A percentile compares a stretch with the other conserved stretches of the same genome.
Conservation (phyloP, 2,888 invertebrate species). For the Miltochrista miniata region DNA sequence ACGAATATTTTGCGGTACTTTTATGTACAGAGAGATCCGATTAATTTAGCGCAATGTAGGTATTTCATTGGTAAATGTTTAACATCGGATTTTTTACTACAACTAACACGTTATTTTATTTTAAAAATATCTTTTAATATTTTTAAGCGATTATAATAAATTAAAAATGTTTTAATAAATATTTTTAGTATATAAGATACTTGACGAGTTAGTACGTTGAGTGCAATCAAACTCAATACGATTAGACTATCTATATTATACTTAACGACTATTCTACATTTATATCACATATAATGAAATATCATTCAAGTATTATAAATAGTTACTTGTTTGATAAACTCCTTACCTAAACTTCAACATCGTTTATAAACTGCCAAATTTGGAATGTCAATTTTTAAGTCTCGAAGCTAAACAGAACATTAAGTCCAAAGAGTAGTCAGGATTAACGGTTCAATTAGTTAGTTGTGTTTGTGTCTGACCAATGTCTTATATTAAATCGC, state of each 20-base stretch:
- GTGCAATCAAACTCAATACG: conserved; percentile 48
- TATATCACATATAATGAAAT: conserved; percentile 79
- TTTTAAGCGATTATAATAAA: conserved; percentile 61
- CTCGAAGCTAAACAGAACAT: conserved; percentile 12
- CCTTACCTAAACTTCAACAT: conserved; percentile 61
- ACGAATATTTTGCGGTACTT: conserved; percentile 28
- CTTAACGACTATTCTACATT: conserved; percentile 66
- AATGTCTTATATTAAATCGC: conserved; percentile 27
- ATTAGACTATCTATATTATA: conserved; percentile 49
- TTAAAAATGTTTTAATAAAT: conserved; percentile 69
- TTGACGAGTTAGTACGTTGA: conserved; percentile 54
- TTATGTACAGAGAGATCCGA: conserved; percentile 40
- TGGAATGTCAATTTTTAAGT: conserved; percentile 50
- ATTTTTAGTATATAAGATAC: conserved; percentile 51
- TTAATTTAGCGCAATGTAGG: conserved; percentile 33
- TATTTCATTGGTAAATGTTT: conserved; percentile 36
- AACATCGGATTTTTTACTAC: conserved; percentile 61
- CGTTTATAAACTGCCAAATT: conserved; percentile 60
- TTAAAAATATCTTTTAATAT: conserved; percentile 40
- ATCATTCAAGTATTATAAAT: conserved; percentile 67
- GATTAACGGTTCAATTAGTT: conserved; percentile 22
- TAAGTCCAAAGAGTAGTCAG: conserved; percentile 33
- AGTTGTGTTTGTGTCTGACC: conserved; percentile 14
- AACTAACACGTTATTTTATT: conserved; percentile 59
- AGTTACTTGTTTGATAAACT: conserved; percentile 54